These are phyloP conservation scores for Caenorhabditis sp. DNA, from an alignment of 2,888 invertebrate species.

Conservation along the genomic window DNA sequence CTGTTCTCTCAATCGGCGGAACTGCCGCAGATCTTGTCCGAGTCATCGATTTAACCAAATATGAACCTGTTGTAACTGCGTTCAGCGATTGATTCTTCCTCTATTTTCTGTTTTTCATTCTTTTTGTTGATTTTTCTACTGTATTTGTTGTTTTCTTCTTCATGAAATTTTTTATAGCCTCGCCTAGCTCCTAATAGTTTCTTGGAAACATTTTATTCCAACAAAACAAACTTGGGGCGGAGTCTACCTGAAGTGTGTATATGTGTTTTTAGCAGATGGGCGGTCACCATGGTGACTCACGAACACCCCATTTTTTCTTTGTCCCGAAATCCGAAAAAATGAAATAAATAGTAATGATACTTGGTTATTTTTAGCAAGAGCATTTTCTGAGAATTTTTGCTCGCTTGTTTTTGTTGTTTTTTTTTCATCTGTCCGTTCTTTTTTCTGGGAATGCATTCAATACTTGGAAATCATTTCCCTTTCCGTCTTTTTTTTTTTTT, in stretches of 20 bases:
- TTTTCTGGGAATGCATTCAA: not conserved
- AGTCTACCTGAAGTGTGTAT: not conserved
- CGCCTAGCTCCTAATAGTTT: not conserved
- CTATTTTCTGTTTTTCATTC: not conserved
- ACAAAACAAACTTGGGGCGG: not conserved
- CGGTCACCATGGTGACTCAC: not conserved
- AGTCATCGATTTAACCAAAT: constrained; percentile 56
- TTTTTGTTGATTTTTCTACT: not conserved
- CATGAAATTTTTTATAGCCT: not conserved
- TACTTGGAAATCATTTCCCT: not conserved
- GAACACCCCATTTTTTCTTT: not conserved
- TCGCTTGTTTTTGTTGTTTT: not conserved
- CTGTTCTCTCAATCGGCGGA: constrained; percentile 57
- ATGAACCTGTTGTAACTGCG: constrained; percentile 49
- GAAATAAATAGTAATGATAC: not conserved
- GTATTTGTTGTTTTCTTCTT: not conserved
- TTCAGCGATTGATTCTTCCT: constrained; percentile 18
- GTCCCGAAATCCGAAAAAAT: not conserved
- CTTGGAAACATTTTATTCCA: not conserved
- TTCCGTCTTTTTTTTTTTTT: not conserved
- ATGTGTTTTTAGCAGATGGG: not conserved
- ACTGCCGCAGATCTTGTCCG: constrained; percentile 56
- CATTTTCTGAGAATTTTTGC: not conserved
- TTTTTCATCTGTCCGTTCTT: not conserved
- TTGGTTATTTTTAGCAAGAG: not conserved